phyloP scores from a whole-genome alignment of 2,113 vertebrate species.

The Pachypanchax playfairii region DNA sequence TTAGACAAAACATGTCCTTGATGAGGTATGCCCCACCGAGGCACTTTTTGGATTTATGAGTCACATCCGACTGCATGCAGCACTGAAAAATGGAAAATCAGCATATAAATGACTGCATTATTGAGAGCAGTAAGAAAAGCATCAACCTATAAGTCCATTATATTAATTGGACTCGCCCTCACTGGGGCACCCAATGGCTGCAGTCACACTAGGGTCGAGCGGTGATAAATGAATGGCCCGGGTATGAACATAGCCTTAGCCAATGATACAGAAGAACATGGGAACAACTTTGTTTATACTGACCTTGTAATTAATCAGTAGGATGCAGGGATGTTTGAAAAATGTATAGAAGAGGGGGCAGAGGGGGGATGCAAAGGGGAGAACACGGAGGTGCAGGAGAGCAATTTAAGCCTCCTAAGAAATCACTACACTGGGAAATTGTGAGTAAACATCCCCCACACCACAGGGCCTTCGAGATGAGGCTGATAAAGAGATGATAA shows the following conservation, averaged over 20 bases:
- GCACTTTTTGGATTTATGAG: conserved; percentile 62
- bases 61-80: conserved; percentile 52
- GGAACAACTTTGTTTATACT: conserved; percentile 77
- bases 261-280: conserved; percentile 64
- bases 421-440: conserved; percentile 31
- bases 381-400: neutral
- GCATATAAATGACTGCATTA: conserved; percentile 76
- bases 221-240: conserved; percentile 75
- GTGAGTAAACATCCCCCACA: conserved; percentile 42
- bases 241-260: conserved; percentile 63
- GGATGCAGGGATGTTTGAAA: conserved; percentile 32
- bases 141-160: conserved; percentile 75
- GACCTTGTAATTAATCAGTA: conserved; percentile 80
- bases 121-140: conserved; percentile 69
- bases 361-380: conserved; percentile 22
- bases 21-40: conserved; percentile 60
- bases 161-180: conserved; percentile 78
- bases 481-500: conserved; percentile 59
- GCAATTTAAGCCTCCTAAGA: conserved; percentile 46
- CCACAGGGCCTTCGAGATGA: conserved; percentile 31
- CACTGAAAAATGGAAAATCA: conserved; percentile 71
- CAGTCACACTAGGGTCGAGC: conserved; percentile 44
- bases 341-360: conserved; percentile 48
- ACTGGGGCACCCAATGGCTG: conserved; percentile 42
- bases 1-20: conserved; percentile 64